Evolutionary conservation across 2,797 vertebrate genomes (phyloP).

Genomic region (Pangasius sanitwongsei): DNA sequence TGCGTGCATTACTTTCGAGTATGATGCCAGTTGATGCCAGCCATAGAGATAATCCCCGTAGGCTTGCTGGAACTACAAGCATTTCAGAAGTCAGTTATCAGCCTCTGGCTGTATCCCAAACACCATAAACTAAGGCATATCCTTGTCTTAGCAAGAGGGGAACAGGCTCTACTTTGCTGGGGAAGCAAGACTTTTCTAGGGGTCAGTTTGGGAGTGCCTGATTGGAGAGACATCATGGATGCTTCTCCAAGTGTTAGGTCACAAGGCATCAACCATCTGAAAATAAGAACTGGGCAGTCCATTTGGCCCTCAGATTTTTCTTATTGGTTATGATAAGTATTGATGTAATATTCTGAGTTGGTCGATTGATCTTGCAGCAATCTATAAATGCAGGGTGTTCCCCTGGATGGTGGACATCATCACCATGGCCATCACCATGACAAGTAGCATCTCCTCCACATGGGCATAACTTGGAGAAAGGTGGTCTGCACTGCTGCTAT

Average conservation of each 20-base stretch:
- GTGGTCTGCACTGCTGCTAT: not conserved
- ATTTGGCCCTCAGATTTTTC: not conserved
- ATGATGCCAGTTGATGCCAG: slow-evolving; percentile 2
- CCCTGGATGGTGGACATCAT: not conserved
- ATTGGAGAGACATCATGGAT: not conserved
- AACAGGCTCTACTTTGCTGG: not conserved
- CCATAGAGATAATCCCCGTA: not conserved
- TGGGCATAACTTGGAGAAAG: not conserved
- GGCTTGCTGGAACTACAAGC: slow-evolving; percentile 4
- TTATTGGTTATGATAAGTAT: not conserved
- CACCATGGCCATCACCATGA: not conserved
- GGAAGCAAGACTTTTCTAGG: not conserved
- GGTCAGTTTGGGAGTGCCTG: not conserved
- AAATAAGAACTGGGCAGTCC: not conserved
- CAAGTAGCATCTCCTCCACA: not conserved
- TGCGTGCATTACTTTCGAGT: not conserved
- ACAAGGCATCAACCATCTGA: not conserved
- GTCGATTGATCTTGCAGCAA: not conserved
- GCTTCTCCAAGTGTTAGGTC: too few species aligned
- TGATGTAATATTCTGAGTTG: not conserved
- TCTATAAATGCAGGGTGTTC: too few species aligned
- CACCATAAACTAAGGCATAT: not conserved
- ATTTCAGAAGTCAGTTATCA: slow-evolving; percentile 8
- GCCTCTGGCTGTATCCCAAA: not conserved
- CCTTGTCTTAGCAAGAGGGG: not conserved